Percentiles rank a stretch among this genome's conserved stretches.
phyloP scores from a whole-genome alignment of 1,140 invertebrate genomes.

The Scaptodrosophila lebanonensis region DNA sequence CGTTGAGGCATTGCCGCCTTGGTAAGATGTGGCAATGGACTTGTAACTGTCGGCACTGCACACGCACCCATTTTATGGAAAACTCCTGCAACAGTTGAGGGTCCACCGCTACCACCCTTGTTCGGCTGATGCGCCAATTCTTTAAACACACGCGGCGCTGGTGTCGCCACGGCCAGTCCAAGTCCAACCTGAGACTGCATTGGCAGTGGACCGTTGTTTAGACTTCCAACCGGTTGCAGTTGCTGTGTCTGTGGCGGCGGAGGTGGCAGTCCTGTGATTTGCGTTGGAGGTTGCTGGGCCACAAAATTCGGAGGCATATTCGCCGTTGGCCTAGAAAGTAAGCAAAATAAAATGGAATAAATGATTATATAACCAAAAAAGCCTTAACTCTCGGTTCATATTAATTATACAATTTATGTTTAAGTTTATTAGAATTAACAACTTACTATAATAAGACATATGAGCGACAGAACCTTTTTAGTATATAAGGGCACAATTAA shows the following conservation, averaged over 20 bases:
- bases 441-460: too few species aligned
- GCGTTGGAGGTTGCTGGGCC: slow-evolving; percentile 41
- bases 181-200: slow-evolving; percentile 16
- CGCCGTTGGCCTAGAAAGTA: slow-evolving; percentile 38
- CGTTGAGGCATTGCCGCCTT: slow-evolving; percentile 57
- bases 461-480: too few species aligned
- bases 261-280: slow-evolving; percentile 49
- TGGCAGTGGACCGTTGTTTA: slow-evolving; percentile 27
- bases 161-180: slow-evolving; percentile 68
- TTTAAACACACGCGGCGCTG: slow-evolving; percentile 68
- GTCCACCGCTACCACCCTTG: slow-evolving; percentile 31
- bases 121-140: slow-evolving; percentile 65
- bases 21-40: slow-evolving; percentile 16
- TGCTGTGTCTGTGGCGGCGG: slow-evolving; percentile 25
- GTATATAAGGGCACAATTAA: too few species aligned
- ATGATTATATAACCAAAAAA: not conserved
- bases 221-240: slow-evolving; percentile 10
- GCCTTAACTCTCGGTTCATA: not conserved
- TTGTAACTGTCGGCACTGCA: slow-evolving; percentile 18
- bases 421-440: too few species aligned
- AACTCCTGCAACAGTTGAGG: not conserved
- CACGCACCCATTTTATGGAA: too few species aligned
- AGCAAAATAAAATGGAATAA: not conserved
- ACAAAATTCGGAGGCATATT: slow-evolving; percentile 53
- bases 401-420: slow-evolving; percentile 1